A percentile compares a stretch with the other conserved stretches of the same genome.
Conservation (phyloP, 2,797 vertebrate genomes). For the Melanotaenia boesemani region DNA sequence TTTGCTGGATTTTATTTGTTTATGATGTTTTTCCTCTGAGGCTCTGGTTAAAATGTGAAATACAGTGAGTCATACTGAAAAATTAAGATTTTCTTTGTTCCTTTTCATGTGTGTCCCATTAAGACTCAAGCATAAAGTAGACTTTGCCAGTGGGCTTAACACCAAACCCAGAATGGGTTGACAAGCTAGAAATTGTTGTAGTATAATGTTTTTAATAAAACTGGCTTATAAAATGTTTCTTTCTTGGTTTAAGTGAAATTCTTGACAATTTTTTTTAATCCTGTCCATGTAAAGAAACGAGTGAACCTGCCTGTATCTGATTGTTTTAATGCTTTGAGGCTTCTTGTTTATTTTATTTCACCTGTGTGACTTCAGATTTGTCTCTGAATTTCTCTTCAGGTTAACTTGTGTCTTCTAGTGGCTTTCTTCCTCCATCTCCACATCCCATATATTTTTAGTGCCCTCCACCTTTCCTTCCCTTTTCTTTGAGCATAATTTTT, state of each 20-base stretch:
- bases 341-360: conserved; percentile 41
- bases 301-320: conserved; percentile 6
- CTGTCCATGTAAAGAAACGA: conserved; percentile 32
- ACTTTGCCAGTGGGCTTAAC: conserved; percentile 31
- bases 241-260: conserved; percentile 25
- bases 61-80: not conserved
- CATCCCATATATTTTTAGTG: conserved; percentile 12
- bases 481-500: conserved; percentile 29
- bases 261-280: conserved; percentile 18
- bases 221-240: conserved; percentile 6
- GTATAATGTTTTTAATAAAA: conserved; percentile 24
- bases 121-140: conserved; percentile 6
- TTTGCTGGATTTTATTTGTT: not conserved
- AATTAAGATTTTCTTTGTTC: not conserved
- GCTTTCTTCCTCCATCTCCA: conserved; percentile 1
- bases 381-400: conserved; percentile 29
- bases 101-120: conserved; percentile 10
- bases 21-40: not conserved
- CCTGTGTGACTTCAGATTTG: conserved; percentile 31
- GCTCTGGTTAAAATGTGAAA: not conserved
- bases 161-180: conserved; percentile 19
- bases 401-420: not conserved
- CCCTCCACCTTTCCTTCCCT: conserved; percentile 13
- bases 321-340: conserved; percentile 10
- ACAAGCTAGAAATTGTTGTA: conserved; percentile 29